Evolutionary conservation across 2,888 invertebrate genomes (phyloP).

Genomic region (Aspidiotus rigidus): DNA sequence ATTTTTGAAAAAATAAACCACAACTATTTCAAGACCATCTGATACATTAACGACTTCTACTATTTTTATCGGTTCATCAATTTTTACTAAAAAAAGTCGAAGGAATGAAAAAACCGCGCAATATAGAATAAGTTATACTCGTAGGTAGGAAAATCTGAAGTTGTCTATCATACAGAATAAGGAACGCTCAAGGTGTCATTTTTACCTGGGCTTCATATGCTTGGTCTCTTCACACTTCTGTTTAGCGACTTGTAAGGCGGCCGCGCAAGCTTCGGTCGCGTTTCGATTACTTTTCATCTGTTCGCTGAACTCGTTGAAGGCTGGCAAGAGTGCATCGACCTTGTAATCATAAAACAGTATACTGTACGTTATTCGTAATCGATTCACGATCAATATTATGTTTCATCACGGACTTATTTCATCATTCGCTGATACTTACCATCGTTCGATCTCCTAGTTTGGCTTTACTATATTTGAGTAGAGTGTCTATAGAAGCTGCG

Average conservation of each 20-base stretch:
- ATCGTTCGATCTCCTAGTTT: slow-evolving; percentile 65
- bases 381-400: neutral
- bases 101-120: no score
- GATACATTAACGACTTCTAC: no score
- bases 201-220: slow-evolving; percentile 50
- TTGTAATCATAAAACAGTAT: slow-evolving; percentile 2
- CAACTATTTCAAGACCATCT: no score
- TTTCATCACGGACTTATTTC: neutral
- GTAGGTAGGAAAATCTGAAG: no score
- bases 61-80: no score
- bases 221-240: slow-evolving; percentile 48
- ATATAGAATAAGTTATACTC: no score
- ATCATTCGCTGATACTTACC: slow-evolving; percentile 45
- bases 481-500: slow-evolving; percentile 50
- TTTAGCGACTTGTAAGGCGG: slow-evolving; percentile 45
- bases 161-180: no score
- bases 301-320: slow-evolving; percentile 12
- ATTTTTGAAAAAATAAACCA: no score
- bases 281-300: slow-evolving; percentile 11
- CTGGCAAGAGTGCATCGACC: slow-evolving; percentile 28
- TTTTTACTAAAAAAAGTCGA: no score
- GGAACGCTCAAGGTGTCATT: no score
- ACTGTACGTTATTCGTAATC: neutral
- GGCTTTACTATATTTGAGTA: slow-evolving; percentile 63
- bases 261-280: slow-evolving; percentile 40